Percentiles rank a stretch among this genome's conserved stretches.
Evolutionary conservation across 2,113 vertebrate genomes (phyloP).

Genomic region (Anoplopoma fimbria): DNA sequence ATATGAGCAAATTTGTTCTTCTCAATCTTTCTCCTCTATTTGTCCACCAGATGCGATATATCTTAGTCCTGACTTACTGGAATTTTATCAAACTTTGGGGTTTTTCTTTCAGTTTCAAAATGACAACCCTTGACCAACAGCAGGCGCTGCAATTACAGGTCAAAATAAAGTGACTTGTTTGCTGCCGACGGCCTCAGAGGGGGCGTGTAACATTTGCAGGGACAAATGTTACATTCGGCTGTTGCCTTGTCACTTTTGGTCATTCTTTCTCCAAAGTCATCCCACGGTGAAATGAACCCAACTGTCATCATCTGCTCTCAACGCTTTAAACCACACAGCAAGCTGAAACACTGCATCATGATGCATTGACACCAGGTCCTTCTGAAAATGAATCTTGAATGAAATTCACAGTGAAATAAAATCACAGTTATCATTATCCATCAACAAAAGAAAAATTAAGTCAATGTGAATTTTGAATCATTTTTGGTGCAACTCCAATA

Average conservation of each 20-base stretch:
- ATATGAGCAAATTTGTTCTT: constrained; percentile 1
- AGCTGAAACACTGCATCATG: background rate
- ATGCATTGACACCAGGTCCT: background rate
- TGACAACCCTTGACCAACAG: constrained; percentile 13
- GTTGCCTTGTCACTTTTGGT: constrained; percentile 51
- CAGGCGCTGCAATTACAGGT: constrained; percentile 26
- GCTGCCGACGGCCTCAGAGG: constrained; percentile 1
- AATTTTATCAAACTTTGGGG: constrained; percentile 12
- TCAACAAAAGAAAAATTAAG: background rate
- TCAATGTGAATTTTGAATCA: background rate
- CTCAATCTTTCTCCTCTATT: background rate
- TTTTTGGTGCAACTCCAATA: background rate
- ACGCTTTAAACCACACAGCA: constrained; percentile 22
- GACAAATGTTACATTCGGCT: constrained; percentile 44
- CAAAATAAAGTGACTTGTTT: constrained; percentile 35
- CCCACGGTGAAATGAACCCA: constrained; percentile 47
- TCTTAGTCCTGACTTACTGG: background rate
- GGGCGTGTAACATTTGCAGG: constrained; percentile 21
- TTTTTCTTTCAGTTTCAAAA: constrained; percentile 19
- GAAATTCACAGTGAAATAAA: background rate
- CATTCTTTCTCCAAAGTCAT: constrained; percentile 41
- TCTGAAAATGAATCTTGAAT: constrained; percentile 6
- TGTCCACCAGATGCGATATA: background rate
- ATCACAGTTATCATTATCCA: background rate
- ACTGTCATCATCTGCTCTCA: constrained; percentile 59